phyloP scores from a whole-genome alignment of 2,113 vertebrate genomes.

The Boulengeromyrus knoepffleri region DNA sequence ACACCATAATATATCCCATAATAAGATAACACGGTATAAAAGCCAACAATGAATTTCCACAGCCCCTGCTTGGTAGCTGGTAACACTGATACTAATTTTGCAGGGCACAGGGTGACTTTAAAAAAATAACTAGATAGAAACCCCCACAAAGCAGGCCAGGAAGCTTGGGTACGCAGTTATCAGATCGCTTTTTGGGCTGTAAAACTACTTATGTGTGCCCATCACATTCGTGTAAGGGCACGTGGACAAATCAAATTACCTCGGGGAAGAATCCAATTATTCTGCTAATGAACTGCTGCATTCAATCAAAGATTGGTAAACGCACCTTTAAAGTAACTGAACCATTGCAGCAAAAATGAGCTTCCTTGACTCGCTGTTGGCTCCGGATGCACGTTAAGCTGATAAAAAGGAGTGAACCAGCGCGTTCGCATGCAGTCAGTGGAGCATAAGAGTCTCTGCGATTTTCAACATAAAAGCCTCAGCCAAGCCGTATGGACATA shows the following conservation, averaged over 20 bases:
- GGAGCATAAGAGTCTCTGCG: not conserved
- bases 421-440: not conserved
- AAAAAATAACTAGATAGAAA: not conserved
- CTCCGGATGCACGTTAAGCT: not conserved
- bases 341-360: not conserved
- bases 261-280: slow-evolving; percentile 4
- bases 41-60: slow-evolving; percentile 6
- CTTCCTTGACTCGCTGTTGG: not conserved
- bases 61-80: not conserved
- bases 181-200: slow-evolving; percentile 1
- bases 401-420: not conserved
- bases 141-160: not conserved
- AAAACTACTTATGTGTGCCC: slow-evolving; percentile 13
- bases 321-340: not conserved
- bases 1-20: not conserved
- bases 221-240: slow-evolving; percentile 9
- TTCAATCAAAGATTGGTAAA: slow-evolving; percentile 10
- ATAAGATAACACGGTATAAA: not conserved
- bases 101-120: not conserved
- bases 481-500: not conserved
- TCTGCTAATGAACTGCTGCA: slow-evolving; percentile 9
- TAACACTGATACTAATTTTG: not conserved
- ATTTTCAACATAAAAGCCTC: not conserved
- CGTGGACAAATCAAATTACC: slow-evolving; percentile 11
- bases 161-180: not conserved